Evolutionary conservation across 2,888 invertebrate genomes (phyloP).

Genomic region (Tortrix viridana): DNA sequence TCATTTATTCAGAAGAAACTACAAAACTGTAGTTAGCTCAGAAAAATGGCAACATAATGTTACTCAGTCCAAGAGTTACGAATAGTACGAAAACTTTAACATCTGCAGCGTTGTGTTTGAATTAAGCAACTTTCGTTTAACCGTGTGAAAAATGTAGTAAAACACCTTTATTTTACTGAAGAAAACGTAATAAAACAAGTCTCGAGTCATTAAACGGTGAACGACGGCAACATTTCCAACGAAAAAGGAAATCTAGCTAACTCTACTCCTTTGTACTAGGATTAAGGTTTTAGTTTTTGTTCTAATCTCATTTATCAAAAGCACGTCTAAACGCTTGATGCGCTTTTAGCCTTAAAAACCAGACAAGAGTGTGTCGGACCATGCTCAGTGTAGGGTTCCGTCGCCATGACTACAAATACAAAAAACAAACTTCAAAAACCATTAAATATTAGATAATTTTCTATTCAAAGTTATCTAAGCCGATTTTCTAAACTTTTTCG

Average conservation of each 20-base stretch:
- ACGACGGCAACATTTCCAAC: slow-evolving; percentile 6
- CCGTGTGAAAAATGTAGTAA: slow-evolving; percentile 21
- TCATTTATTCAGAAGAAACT: slow-evolving; percentile 8
- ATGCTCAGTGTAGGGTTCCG: too few species aligned
- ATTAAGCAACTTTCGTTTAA: slow-evolving; percentile 20
- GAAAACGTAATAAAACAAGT: slow-evolving; percentile 12
- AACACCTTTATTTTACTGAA: slow-evolving; percentile 9
- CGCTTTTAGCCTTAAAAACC: too few species aligned
- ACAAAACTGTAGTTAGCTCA: slow-evolving; percentile 12
- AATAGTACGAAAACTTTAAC: slow-evolving; percentile 20
- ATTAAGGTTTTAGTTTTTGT: too few species aligned
- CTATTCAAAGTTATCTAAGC: too few species aligned
- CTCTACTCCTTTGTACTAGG: background rate
- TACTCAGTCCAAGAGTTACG: slow-evolving; percentile 17
- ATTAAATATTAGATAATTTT: too few species aligned
- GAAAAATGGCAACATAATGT: slow-evolving; percentile 23
- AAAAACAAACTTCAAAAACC: too few species aligned
- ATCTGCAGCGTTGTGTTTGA: slow-evolving; percentile 17
- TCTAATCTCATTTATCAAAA: too few species aligned
- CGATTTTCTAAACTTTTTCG: too few species aligned
- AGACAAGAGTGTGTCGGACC: too few species aligned
- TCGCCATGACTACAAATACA: too few species aligned
- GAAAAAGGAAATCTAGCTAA: slow-evolving; percentile 7
- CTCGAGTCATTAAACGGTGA: slow-evolving; percentile 14
- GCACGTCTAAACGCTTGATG: too few species aligned